A percentile compares a stretch with the other conserved stretches of the same genome.
These are phyloP conservation scores for Gastrophysa polygoni DNA, from an alignment of 2,888 invertebrate genomes.

Conservation along the genomic window DNA sequence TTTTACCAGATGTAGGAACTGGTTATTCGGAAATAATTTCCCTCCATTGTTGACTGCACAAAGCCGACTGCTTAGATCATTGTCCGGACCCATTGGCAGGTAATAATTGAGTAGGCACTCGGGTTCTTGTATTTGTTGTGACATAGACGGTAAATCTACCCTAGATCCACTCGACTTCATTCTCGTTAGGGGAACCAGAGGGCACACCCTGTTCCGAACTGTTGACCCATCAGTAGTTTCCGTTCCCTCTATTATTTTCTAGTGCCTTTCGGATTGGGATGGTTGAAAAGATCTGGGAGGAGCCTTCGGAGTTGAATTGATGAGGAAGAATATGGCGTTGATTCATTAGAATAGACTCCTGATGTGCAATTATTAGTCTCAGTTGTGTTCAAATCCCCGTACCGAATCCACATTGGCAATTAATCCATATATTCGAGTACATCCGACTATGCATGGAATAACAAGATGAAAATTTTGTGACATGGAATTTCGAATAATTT, in stretches of 20 bases:
- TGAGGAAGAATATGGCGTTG: slow-evolving; percentile 4
- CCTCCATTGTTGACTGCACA: slow-evolving; percentile 46
- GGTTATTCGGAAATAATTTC: slow-evolving; percentile 35
- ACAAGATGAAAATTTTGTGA: no score
- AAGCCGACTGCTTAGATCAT: slow-evolving; percentile 13
- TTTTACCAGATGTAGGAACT: slow-evolving; percentile 54
- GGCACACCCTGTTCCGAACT: slow-evolving; percentile 2
- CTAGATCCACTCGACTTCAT: slow-evolving; percentile 12
- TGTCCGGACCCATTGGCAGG: slow-evolving; percentile 49
- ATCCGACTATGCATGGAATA: no score
- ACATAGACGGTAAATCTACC: slow-evolving; percentile 47
- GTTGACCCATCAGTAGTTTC: slow-evolving; percentile 4
- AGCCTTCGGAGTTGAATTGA: background rate
- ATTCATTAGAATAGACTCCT: background rate
- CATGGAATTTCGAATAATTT: no score
- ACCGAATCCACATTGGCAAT: no score
- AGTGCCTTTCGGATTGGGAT: slow-evolving; percentile 5
- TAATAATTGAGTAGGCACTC: slow-evolving; percentile 49
- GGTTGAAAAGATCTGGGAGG: slow-evolving; percentile 7
- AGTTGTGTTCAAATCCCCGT: no score
- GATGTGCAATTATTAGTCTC: no score
- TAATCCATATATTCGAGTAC: no score
- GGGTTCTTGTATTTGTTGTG: slow-evolving; percentile 52
- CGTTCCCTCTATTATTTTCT: slow-evolving; percentile 10
- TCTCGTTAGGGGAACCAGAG: background rate